A percentile compares a stretch with the other conserved stretches of the same genome.
Evolutionary conservation across 2,113 vertebrate species (phyloP).

Genomic region (Embiotoca jacksoni): DNA sequence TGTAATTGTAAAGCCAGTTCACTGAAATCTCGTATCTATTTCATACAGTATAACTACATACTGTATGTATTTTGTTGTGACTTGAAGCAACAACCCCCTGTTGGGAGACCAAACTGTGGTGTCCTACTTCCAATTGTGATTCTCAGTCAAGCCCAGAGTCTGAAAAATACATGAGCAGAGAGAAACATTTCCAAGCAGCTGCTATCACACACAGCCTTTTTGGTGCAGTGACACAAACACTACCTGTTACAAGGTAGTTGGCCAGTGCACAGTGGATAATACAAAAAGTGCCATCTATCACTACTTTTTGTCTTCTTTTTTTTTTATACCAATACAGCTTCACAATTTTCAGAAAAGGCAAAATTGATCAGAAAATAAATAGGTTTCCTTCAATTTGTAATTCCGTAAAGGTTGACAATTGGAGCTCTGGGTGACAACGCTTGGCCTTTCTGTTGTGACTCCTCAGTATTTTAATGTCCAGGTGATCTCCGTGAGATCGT

Average conservation of each 20-base stretch:
- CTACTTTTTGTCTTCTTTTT: constrained; percentile 61
- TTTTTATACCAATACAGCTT: constrained; percentile 66
- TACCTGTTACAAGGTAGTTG: constrained; percentile 73
- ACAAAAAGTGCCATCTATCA: constrained; percentile 6
- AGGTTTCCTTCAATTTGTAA: constrained; percentile 33
- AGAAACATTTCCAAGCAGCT: constrained; percentile 58
- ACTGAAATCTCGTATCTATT: constrained; percentile 21
- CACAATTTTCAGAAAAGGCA: constrained; percentile 36
- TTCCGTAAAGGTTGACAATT: constrained; percentile 11
- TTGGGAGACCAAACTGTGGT: constrained; percentile 48
- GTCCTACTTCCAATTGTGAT: constrained; percentile 63
- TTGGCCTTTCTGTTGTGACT: constrained; percentile 79
- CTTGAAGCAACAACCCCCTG: constrained; percentile 39
- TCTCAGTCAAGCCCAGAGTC: constrained; percentile 58
- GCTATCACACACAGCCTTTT: constrained; percentile 63
- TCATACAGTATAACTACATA: constrained; percentile 43
- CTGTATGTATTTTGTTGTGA: constrained; percentile 52
- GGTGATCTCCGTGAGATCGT: constrained; percentile 83
- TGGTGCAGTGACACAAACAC: constrained; percentile 58
- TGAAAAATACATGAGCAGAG: constrained; percentile 67
- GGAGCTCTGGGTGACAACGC: constrained; percentile 67
- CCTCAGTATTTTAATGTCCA: constrained; percentile 70
- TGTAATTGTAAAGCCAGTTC: constrained; percentile 43
- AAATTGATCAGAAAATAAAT: constrained; percentile 35
- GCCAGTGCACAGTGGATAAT: constrained; percentile 40